Evolutionary conservation across 2,888 invertebrate genomes (phyloP).

Genomic region (Anagyrus pseudococci): DNA sequence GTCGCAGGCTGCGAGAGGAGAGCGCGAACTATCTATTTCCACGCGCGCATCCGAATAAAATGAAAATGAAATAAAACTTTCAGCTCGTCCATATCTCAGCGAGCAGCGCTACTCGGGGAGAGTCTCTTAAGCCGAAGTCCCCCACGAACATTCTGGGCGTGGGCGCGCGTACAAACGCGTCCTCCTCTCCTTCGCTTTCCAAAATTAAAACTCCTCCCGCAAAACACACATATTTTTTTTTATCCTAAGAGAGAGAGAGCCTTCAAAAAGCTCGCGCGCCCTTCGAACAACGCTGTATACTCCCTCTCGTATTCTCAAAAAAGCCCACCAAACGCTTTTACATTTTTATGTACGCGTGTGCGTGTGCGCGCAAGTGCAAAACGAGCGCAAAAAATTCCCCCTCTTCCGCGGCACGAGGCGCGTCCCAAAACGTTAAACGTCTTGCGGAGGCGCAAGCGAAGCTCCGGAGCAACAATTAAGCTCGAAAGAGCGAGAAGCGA

Average conservation of each 20-base stretch:
- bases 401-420: neutral
- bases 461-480: constrained; percentile 2
- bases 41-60: neutral
- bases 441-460: no score
- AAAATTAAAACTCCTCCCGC: neutral
- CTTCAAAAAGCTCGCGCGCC: neutral
- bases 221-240: neutral
- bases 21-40: neutral
- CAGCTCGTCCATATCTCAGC: neutral
- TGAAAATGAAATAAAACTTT: neutral
- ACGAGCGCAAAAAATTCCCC: neutral
- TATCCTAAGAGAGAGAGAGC: no score
- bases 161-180: neutral
- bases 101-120: neutral
- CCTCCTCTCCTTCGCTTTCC: neutral
- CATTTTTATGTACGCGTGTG: no score
- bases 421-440: no score
- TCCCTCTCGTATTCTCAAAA: neutral
- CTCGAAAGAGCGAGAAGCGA: constrained; percentile 1
- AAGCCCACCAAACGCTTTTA: neutral
- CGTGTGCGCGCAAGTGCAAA: neutral
- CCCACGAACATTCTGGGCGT: neutral
- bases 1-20: no score
- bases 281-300: neutral
- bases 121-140: neutral